Base-by-base conservation (phyloP, 2,888 invertebrate genomes). In the Eristalis arbustorum region DNA sequence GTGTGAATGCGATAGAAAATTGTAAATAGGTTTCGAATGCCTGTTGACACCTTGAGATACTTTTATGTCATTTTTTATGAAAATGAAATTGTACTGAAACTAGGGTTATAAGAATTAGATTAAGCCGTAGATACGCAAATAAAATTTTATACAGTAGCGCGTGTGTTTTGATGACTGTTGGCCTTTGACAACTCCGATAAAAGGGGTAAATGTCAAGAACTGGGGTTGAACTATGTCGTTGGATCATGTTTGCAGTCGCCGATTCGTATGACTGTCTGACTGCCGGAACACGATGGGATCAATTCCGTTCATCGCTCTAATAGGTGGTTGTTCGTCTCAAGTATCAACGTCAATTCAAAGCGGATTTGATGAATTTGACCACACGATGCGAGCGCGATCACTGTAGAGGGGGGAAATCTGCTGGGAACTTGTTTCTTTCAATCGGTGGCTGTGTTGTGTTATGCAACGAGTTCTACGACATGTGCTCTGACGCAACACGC, bases 11-110 rank as follows among this genome's bases (percentile, higher is more conserved):
- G 75, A 71, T 75, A 77, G 69, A 42, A 40, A 84, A 66, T 64
- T 82, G 68, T 84, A 72, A 73, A 80, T 76, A 76, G 18, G 18
- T 49, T 49, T 49, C 49, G 25, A 63, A 67, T 34, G 71, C 25
- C 25, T 66, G 49, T 61, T 49, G 75, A 40, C 34, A 62, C 11
- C 37, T 63, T 69, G 69, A 31, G 64, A 40, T 63, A 59, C 64
- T 84, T 75, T 67, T 82, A 57, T 68, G 59, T 76, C 76, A 78
- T 77, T 81, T 77, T 64, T 57, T 81, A 14, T 64, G 25, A 67
- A 84, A 81, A 84, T 77, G 77, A 61, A 74, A 77, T 77, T 87
- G 87, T 83, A 87, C 87, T 87, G 87, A 87, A 75, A 77, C 49
- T 87, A 87, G 87, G 64, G 40, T 25, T 63, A 3, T 82, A 84